Base-by-base conservation (phyloP, 2,888 invertebrate genomes). In the Pyrgus malvae region DNA sequence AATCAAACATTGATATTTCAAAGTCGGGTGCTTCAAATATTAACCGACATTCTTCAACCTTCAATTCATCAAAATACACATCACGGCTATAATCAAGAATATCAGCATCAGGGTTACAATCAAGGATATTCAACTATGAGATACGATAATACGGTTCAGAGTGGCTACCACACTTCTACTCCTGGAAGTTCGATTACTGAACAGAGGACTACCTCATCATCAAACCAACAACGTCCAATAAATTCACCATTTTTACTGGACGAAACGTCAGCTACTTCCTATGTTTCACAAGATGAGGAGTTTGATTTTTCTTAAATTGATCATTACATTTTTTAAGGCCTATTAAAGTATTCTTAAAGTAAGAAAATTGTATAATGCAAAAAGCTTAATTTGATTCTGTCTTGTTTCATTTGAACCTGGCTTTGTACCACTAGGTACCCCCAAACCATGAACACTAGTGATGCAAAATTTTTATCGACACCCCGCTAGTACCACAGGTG, bases 1-100 rank as follows among this genome's bases (percentile, higher is more conserved):
- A 9, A 57, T 9, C 51, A 58, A 58, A 58, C 58, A 41, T 45
- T 60, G 45, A 58, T 56, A 7, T 58, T 58, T 51, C 58, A 58
- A 55, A 60, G 54, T 37, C 51, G 58, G 0, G 58, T 60, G 37
- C 54, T 58, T 27, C 58, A 58, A 38, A 50, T 56, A 50, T 40
- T 60, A 45, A 40, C 51, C 7, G 57, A 59, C 25, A 31, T 59
- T 9, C 48, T 48, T 53, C 55, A 41, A 29, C 57, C 60, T 51
- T 50, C 58, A 51, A 38, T 29, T 54, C 53, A 54, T 8, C 17
- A 56, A 57, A 12, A 56, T 49, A 31, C 56, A 58, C 17, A 14
- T 14, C 14, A 37, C n/a, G 12, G 31, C 31, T 31, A 11, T 3
- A 27, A 7, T 27, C 27, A 27, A 27, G 27, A 8, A 27, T 8